phyloP scores from a whole-genome alignment of 2,113 vertebrate genomes.

The Lepidiolamprologus cunningtoni region DNA sequence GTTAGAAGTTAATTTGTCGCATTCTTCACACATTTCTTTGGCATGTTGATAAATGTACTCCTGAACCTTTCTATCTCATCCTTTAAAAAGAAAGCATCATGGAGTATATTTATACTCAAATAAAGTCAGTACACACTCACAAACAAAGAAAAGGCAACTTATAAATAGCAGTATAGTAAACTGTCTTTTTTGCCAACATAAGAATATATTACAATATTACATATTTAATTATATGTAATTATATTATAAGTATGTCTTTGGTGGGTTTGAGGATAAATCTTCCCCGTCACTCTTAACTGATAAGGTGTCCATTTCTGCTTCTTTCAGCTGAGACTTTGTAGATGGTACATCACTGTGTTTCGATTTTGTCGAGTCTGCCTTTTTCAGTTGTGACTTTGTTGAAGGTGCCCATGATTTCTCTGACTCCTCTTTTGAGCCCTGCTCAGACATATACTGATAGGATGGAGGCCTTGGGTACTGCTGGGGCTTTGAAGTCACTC shows the following conservation, averaged over 20 bases:
- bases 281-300: constrained; percentile 4
- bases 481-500: constrained; percentile 11
- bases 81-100: neutral
- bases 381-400: constrained; percentile 55
- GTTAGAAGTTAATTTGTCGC: neutral
- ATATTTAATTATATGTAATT: neutral
- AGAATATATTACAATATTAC: too few species aligned
- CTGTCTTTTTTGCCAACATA: neutral
- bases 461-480: neutral
- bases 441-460: neutral
- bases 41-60: neutral
- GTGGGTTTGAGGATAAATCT: neutral
- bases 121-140: neutral
- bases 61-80: neutral
- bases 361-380: constrained; percentile 2
- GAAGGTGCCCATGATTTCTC: constrained; percentile 42
- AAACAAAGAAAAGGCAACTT: neutral
- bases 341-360: constrained; percentile 30
- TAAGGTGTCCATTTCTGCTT: neutral
- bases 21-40: neutral
- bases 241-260: constrained; percentile 57
- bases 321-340: constrained; percentile 56
- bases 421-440: neutral
- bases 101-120: neutral
- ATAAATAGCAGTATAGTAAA: neutral